Evolutionary conservation across 1,140 invertebrate species (phyloP).

Genomic region (Drosophila pruinosa): DNA sequence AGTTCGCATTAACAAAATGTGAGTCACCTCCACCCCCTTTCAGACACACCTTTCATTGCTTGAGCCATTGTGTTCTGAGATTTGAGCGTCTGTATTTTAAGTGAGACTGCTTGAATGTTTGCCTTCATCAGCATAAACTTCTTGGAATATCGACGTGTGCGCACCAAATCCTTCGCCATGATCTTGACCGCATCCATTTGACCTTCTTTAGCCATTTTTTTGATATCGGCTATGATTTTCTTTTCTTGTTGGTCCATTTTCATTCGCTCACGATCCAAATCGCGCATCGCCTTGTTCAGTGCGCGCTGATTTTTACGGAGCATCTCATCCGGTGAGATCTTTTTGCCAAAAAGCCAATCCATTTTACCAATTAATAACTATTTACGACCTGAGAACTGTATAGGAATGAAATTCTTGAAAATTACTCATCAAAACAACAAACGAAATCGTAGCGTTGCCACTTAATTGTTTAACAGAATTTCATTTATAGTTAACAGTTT

Average conservation of each 20-base stretch:
- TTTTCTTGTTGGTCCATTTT: slow-evolving; percentile 99
- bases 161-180: slow-evolving; percentile 99
- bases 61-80: slow-evolving; percentile 99
- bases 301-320: slow-evolving; percentile 98
- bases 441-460: slow-evolving; percentile 26
- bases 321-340: slow-evolving; percentile 98
- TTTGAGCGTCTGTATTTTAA: slow-evolving; percentile 99
- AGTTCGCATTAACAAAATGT: neutral
- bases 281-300: slow-evolving; percentile 99
- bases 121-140: slow-evolving; percentile 99
- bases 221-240: slow-evolving; percentile 99
- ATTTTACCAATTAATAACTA: slow-evolving; percentile 83
- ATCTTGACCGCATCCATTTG: slow-evolving; percentile 99
- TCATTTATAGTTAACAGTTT: too few relatives aligned
- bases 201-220: slow-evolving; percentile 99
- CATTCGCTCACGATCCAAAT: slow-evolving; percentile 95
- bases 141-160: slow-evolving; percentile 97
- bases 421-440: slow-evolving; percentile 77
- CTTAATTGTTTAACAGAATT: neutral
- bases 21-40: slow-evolving; percentile 12
- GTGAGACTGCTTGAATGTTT: slow-evolving; percentile 99
- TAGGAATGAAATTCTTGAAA: slow-evolving; percentile 49
- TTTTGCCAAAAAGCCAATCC: slow-evolving; percentile 99
- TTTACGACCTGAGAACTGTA: slow-evolving; percentile 31
- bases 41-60: slow-evolving; percentile 96